phyloP scores from a whole-genome alignment of 2,797 vertebrate genomes.

The Myioborus miniatus region DNA sequence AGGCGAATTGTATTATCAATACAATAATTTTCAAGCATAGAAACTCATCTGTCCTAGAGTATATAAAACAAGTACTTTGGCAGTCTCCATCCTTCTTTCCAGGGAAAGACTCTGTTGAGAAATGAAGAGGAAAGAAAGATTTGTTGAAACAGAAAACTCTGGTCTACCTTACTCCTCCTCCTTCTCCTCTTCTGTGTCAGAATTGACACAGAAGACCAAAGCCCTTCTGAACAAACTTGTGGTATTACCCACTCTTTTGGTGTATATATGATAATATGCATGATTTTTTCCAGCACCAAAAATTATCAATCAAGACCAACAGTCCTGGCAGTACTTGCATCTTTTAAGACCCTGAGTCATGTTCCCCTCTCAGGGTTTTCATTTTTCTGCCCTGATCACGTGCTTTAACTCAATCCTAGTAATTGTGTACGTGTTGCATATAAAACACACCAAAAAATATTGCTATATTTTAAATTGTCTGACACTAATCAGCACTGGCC shows the following conservation, averaged over 20 bases:
- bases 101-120: not conserved
- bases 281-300: not conserved
- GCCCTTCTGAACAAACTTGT: not conserved
- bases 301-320: not conserved
- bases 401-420: not conserved
- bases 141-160: not conserved
- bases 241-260: fast-evolving
- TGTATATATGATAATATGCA: not conserved
- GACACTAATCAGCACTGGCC: not conserved
- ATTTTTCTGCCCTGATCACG: not conserved
- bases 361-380: not conserved
- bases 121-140: not conserved
- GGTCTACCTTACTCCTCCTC: not conserved
- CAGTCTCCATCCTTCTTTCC: not conserved
- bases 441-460: not conserved
- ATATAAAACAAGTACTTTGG: not conserved
- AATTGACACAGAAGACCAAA: not conserved
- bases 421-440: not conserved
- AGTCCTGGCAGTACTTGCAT: not conserved
- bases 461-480: not conserved
- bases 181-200: not conserved
- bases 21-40: not conserved
- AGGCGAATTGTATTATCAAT: not conserved
- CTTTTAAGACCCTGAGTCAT: not conserved
- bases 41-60: not conserved